Evolutionary conservation across 2,797 vertebrate genomes (phyloP).

Genomic region (Ammospiza maritima): DNA sequence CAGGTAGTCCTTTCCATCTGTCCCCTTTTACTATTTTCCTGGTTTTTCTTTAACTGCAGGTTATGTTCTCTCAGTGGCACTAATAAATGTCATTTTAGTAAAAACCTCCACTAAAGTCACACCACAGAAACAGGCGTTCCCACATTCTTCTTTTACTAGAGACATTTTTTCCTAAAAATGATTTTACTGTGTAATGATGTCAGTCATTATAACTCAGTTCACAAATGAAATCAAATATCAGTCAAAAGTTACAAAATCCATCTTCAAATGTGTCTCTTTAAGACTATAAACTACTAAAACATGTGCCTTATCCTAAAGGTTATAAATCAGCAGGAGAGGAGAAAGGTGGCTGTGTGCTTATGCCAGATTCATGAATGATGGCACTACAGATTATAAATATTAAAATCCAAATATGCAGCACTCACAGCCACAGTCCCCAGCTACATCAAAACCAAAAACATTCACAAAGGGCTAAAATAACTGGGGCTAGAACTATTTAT

Average conservation of each 20-base stretch:
- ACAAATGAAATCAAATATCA: background rate
- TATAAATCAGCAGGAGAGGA: background rate
- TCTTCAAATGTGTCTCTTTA: background rate
- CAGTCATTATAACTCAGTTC: background rate
- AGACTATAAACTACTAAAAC: background rate
- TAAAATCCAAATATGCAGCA: slow-evolving; percentile 6
- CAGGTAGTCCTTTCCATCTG: background rate
- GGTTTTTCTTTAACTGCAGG: background rate
- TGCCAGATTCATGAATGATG: background rate
- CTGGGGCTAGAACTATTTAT: slow-evolving; percentile 1
- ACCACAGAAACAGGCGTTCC: background rate
- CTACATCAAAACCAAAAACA: slow-evolving; percentile 44
- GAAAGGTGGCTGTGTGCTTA: background rate
- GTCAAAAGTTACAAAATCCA: background rate
- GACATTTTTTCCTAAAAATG: fast-evolving
- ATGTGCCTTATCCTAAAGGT: background rate
- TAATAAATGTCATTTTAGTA: background rate
- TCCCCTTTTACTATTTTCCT: background rate
- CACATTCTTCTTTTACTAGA: background rate
- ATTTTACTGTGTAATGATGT: background rate
- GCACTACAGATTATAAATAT: slow-evolving; percentile 6
- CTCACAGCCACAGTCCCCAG: background rate
- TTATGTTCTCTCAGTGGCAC: background rate
- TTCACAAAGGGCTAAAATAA: slow-evolving; percentile 18
- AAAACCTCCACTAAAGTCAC: background rate